phyloP scores from a whole-genome alignment of 2,888 invertebrate genomes.

The Gandaritis pyraliata region DNA sequence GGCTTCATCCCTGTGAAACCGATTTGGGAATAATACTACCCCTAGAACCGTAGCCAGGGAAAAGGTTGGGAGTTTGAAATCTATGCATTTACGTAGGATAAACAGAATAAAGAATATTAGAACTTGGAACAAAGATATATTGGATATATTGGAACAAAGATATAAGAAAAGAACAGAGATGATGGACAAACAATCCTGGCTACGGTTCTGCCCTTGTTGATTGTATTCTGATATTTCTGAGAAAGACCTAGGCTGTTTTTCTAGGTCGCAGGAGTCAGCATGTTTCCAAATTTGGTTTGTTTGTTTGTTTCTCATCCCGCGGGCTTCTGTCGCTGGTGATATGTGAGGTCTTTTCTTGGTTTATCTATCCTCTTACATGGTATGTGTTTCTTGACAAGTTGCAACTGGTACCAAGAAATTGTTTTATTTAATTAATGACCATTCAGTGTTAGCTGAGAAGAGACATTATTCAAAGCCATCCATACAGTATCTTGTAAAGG shows the following conservation, averaged over 20 bases:
- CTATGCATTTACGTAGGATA: too few relatives aligned
- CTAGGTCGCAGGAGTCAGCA: conserved; percentile 82
- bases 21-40: conserved; percentile 70
- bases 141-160: too few relatives aligned
- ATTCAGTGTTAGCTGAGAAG: too few relatives aligned
- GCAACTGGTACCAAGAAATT: background rate
- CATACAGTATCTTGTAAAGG: background rate
- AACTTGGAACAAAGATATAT: too few relatives aligned
- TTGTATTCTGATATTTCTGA: conserved; percentile 80
- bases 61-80: background rate
- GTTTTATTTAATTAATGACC: background rate
- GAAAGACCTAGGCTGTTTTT: conserved; percentile 81
- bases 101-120: too few relatives aligned
- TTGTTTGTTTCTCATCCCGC: conserved; percentile 67
- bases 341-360: conserved; percentile 53
- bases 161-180: too few relatives aligned
- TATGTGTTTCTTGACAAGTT: conserved; percentile 10
- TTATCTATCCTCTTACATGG: conserved; percentile 19
- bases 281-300: conserved; percentile 83
- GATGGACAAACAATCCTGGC: conserved; percentile 18
- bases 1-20: conserved; percentile 78
- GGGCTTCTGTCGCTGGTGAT: conserved; percentile 65
- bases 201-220: conserved; percentile 26
- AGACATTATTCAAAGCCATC: background rate
- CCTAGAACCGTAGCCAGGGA: conserved; percentile 20